Conservation (phyloP, 2,888 invertebrate species). For the Sarcophaga caerulescens region DNA sequence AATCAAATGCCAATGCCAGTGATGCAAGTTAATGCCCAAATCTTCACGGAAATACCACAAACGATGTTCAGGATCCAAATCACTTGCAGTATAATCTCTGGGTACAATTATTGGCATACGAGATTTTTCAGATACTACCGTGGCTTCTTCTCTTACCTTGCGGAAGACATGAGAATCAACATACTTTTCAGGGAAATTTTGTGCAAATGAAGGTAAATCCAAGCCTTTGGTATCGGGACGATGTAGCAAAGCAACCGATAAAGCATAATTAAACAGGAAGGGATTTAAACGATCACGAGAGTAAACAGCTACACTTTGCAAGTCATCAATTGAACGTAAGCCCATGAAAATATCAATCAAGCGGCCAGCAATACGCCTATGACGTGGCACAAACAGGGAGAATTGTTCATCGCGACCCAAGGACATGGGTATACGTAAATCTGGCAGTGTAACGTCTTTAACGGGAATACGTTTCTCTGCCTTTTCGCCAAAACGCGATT, state of each 20-base stretch:
- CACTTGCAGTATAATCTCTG: conserved; percentile 87
- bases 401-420: conserved; percentile 85
- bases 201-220: conserved; percentile 84
- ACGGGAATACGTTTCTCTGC: conserved; percentile 82
- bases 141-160: conserved; percentile 83
- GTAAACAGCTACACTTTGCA: conserved; percentile 85
- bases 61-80: conserved; percentile 88
- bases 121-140: conserved; percentile 84
- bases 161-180: conserved; percentile 84
- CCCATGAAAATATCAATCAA: conserved; percentile 87
- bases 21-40: conserved; percentile 82
- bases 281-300: conserved; percentile 89
- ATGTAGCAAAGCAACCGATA: conserved; percentile 89
- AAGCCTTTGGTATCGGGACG: conserved; percentile 84
- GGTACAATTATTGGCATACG: conserved; percentile 85
- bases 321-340: conserved; percentile 86
- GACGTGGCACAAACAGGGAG: conserved; percentile 87
- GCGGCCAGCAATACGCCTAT: conserved; percentile 85
- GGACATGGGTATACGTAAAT: conserved; percentile 84
- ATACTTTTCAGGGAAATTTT: conserved; percentile 86
- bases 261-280: conserved; percentile 89
- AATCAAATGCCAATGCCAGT: conserved; percentile 84
- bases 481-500: conserved; percentile 83
- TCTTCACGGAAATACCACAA: conserved; percentile 83
- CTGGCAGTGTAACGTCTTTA: conserved; percentile 85